These are phyloP conservation scores for Chrysotoxum bicinctum DNA, from an alignment of 2,888 invertebrate genomes.

Conservation along the genomic window DNA sequence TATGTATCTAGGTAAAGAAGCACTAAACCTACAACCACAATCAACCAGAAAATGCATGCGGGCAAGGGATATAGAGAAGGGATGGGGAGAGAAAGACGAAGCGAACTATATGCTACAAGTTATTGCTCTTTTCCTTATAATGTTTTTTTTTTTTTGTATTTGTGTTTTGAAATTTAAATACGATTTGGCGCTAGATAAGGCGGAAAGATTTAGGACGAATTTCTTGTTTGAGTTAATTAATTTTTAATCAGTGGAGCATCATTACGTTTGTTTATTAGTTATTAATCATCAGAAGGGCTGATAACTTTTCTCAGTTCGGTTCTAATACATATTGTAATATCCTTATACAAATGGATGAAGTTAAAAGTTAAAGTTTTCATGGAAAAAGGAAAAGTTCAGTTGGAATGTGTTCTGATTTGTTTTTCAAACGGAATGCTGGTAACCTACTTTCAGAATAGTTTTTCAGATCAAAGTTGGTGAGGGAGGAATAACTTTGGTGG, in stretches of 20 bases:
- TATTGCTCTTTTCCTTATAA: constrained; percentile 31
- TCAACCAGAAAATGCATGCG: constrained; percentile 15
- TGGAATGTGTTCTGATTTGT: neutral
- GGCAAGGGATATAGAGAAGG: neutral
- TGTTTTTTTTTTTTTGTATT: neutral
- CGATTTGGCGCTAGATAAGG: constrained; percentile 1
- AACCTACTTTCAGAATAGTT: too few species aligned
- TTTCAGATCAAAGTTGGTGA: too few species aligned
- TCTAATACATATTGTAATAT: neutral
- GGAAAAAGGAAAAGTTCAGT: neutral
- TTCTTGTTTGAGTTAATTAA: constrained; percentile 3
- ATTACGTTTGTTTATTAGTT: neutral
- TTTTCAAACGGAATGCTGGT: neutral
- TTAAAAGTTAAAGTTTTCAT: too few species aligned
- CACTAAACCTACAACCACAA: constrained; percentile 43
- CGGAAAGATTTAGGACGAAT: constrained; percentile 6
- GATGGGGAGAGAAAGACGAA: neutral
- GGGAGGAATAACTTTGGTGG: too few species aligned
- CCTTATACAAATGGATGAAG: too few species aligned
- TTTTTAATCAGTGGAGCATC: neutral
- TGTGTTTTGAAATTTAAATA: constrained; percentile 21
- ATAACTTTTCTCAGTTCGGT: neutral
- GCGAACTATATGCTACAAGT: constrained; percentile 31
- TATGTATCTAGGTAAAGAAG: constrained; percentile 58
- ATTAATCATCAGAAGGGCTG: neutral